Evolutionary conservation across 2,888 invertebrate genomes (phyloP), one percentile per base, ranked within the genome.

Genomic region (Xanthorhoe spadicearia): DNA sequence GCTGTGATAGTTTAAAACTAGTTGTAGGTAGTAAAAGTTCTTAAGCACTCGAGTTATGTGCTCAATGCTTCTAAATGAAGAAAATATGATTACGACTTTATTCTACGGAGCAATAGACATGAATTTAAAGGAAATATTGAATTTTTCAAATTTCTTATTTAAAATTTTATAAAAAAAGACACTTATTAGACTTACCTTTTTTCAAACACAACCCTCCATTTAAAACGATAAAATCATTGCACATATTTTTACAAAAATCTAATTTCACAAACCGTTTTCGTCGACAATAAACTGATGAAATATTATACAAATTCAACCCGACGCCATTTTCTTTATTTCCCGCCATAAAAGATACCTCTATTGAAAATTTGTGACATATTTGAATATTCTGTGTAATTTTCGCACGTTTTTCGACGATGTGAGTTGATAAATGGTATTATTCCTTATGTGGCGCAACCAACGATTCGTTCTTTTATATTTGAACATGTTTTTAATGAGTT

Each of bases 301-400:
- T 69, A 72, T 74, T 61, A 60, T 64, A 69, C 66, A 68, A 70
- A 66, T 73, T 71, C 69, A 49, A 68, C 68, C 69, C 66, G 61
- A 52, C 70, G 69, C 67, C 67, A 67, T 75, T 74, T 75, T 73
- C 72, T 75, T 73, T 74, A 75, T 74, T 73, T 73, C 71, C 64
- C 66, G 51, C 70, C 69, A 68, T 75, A 75, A 75, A 74, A 68
- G 73, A 72, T 69, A 69, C 69, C 69, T 73, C 74, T 72, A 72
- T 74, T 75, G 73, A 73, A 74, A 72, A 70, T 73, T 71, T 64
- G 65, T 70, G 72, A 74, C 74, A 72, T 69, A 74, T 74, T 74
- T 67, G 71, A 70, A 74, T 71, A 69, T 54, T 62, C 62, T 64
- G 60, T 56, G 64, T 68, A 71, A 73, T 73, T 69, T 67, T 63